Evolutionary conservation across 1,140 invertebrate genomes (phyloP).

Genomic region (Atopsyche davidsoni): DNA sequence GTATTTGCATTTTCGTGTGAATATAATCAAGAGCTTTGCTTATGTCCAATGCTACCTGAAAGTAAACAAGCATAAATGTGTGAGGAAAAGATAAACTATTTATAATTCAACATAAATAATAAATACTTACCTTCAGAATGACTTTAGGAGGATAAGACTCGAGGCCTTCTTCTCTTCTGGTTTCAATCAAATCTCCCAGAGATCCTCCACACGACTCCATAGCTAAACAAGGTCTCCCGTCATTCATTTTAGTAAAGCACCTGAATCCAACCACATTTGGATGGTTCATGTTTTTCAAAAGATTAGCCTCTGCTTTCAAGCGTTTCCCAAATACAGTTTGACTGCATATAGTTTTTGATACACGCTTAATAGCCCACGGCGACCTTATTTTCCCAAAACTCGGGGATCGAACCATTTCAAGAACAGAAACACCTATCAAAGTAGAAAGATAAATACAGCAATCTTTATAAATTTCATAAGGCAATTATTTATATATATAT

Average conservation of each 20-base stretch:
- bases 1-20: constrained; percentile 61
- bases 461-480: constrained; percentile 13
- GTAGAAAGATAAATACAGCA: constrained; percentile 27
- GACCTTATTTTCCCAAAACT: constrained; percentile 57
- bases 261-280: constrained; percentile 81
- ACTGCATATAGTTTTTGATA: constrained; percentile 38
- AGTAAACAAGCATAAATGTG: constrained; percentile 5
- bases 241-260: constrained; percentile 54
- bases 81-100: too few relatives aligned
- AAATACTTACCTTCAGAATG: constrained; percentile 53
- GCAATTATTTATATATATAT: not conserved
- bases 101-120: not conserved
- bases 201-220: constrained; percentile 64
- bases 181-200: constrained; percentile 67
- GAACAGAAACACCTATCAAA: constrained; percentile 65
- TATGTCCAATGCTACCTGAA: constrained; percentile 55
- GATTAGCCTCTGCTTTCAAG: constrained; percentile 63
- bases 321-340: constrained; percentile 46
- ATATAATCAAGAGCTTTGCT: constrained; percentile 70
- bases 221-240: constrained; percentile 60
- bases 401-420: constrained; percentile 66
- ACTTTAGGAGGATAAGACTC: constrained; percentile 56
- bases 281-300: constrained; percentile 65
- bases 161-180: constrained; percentile 51
- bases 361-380: constrained; percentile 76